Conservation (phyloP, 2,888 invertebrate species). For the Epistrophella euchroma region DNA sequence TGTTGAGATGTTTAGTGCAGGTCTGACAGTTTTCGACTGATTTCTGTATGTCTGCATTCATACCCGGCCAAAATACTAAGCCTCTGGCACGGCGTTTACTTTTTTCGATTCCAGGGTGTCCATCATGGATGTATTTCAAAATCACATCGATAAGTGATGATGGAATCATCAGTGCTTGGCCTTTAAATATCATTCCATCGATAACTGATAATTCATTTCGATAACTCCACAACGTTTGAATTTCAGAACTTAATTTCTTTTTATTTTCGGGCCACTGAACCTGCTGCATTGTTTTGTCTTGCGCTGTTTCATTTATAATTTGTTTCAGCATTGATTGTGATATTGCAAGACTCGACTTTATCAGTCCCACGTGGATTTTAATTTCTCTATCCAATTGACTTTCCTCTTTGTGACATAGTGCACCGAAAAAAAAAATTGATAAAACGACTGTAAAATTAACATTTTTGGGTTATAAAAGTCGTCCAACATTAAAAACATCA, state of each 20-base stretch:
- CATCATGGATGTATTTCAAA: not conserved
- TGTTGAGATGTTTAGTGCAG: not conserved
- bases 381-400: constrained; percentile 37
- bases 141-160: too few relatives aligned
- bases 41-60: constrained; percentile 27
- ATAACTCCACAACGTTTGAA: constrained; percentile 25
- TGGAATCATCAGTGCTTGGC: not conserved
- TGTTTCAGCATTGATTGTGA: constrained; percentile 13
- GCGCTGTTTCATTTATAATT: not conserved
- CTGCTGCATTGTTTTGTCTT: constrained; percentile 4
- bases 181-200: not conserved
- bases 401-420: constrained; percentile 40
- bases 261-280: constrained; percentile 15
- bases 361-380: constrained; percentile 9
- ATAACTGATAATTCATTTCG: constrained; percentile 8
- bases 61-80: constrained; percentile 41
- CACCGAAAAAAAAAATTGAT: too few relatives aligned
- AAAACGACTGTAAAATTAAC: too few relatives aligned
- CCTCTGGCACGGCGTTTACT: constrained; percentile 21
- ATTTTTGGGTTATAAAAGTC: too few relatives aligned
- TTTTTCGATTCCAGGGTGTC: too few relatives aligned
- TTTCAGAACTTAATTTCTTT: constrained; percentile 10
- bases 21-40: not conserved
- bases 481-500: too few relatives aligned
- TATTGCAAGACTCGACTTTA: constrained; percentile 33